phyloP scores from a whole-genome alignment of 2,797 vertebrate species.

The Acrossocheilus fasciatus region DNA sequence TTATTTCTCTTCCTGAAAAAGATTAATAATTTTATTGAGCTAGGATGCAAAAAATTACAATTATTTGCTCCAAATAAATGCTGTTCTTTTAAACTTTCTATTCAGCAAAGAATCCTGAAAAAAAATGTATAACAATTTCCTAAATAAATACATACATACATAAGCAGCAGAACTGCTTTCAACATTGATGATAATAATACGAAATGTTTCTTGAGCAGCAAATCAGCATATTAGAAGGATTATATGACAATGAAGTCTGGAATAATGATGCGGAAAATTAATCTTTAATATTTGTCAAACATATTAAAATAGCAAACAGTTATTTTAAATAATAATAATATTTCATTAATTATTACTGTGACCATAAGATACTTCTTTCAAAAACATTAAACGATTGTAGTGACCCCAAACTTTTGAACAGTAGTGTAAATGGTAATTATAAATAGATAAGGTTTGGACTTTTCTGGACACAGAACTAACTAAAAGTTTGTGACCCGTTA shows the following conservation, averaged over 20 bases:
- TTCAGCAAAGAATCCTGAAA: not conserved
- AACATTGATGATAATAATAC: not conserved
- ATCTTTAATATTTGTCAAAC: not conserved
- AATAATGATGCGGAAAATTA: not conserved
- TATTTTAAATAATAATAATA: not conserved
- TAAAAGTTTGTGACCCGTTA: constrained; percentile 13
- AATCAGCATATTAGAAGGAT: not conserved
- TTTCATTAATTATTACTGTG: not conserved
- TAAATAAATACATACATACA: not conserved
- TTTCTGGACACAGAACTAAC: not conserved
- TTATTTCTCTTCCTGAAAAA: not conserved
- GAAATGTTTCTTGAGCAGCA: not conserved
- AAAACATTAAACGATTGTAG: not conserved
- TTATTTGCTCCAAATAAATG: not conserved
- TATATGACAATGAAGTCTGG: not conserved
- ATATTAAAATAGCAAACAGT: not conserved
- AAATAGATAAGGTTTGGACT: not conserved
- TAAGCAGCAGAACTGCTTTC: not conserved
- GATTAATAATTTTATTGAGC: not conserved
- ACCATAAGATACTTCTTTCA: not conserved
- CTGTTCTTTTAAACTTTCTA: not conserved
- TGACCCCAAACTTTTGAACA: not conserved
- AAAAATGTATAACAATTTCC: not conserved
- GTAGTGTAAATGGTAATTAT: not conserved
- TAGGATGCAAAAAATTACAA: not conserved